These are phyloP conservation scores for Tiaroga cobitis DNA, from an alignment of 2,797 vertebrate species.

Conservation along the genomic window DNA sequence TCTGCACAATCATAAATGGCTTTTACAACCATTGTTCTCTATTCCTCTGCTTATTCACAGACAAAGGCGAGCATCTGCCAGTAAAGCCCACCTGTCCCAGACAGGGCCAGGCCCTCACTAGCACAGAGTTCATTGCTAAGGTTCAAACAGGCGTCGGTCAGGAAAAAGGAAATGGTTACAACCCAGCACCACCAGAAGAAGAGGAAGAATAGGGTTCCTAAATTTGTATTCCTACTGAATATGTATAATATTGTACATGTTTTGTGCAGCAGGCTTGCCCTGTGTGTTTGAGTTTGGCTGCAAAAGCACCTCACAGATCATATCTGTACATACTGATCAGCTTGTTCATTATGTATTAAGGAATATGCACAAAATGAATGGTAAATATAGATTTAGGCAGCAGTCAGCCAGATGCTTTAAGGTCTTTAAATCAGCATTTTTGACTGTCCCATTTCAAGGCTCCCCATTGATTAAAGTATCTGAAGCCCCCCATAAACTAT, in stretches of 20 bases:
- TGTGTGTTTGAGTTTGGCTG: neutral
- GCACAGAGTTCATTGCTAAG: constrained; percentile 80
- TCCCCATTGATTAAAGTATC: neutral
- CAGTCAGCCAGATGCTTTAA: neutral
- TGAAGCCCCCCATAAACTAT: neutral
- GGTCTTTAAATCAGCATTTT: neutral
- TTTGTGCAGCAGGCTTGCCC: neutral
- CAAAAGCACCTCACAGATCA: neutral
- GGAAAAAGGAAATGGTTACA: constrained; percentile 49
- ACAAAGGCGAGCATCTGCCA: constrained; percentile 64
- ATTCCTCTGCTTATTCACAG: constrained; percentile 59
- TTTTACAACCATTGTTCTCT: constrained; percentile 17
- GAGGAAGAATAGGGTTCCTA: constrained; percentile 50
- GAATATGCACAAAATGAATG: neutral
- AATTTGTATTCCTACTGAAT: constrained; percentile 1
- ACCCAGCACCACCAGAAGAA: constrained; percentile 42
- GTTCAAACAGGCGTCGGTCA: constrained; percentile 63
- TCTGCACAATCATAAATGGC: neutral
- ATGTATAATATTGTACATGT: neutral
- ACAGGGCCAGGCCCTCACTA: constrained; percentile 76
- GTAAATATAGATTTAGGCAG: neutral
- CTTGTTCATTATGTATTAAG: constrained; percentile 3
- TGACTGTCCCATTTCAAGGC: neutral
- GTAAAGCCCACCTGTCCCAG: constrained; percentile 68
- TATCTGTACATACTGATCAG: neutral